A percentile compares a stretch with the other conserved stretches of the same genome.
phyloP scores from a whole-genome alignment of 2,888 invertebrate genomes.

The Barypeithes pellucidus region DNA sequence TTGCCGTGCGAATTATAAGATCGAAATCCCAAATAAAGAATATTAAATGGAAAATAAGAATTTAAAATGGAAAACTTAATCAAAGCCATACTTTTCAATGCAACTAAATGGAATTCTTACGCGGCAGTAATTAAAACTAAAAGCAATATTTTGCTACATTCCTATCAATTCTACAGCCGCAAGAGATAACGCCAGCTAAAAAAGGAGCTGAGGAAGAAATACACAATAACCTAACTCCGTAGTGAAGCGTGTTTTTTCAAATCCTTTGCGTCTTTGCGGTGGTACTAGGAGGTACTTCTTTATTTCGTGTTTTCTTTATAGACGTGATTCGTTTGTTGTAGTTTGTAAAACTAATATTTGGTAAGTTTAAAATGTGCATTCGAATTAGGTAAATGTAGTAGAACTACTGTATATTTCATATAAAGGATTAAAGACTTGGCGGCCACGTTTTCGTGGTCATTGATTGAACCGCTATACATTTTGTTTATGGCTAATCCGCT shows the following conservation, averaged over 20 bases:
- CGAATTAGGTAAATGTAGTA: not conserved
- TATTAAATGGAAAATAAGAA: too few species aligned
- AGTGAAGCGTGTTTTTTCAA: constrained; percentile 13
- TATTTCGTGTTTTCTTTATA: not conserved
- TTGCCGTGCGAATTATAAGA: not conserved
- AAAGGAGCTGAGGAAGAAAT: not conserved
- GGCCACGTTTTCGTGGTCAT: not conserved
- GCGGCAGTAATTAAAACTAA: too few species aligned
- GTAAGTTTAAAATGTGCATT: constrained; percentile 7
- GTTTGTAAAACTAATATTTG: not conserved
- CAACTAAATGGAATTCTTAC: too few species aligned
- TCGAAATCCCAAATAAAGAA: too few species aligned
- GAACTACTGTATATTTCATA: not conserved
- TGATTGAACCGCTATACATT: too few species aligned
- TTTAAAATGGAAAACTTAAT: too few species aligned
- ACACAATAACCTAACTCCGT: not conserved
- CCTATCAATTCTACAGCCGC: not conserved
- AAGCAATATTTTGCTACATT: too few species aligned
- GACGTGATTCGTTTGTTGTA: not conserved
- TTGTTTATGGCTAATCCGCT: too few species aligned
- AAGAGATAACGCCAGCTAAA: not conserved
- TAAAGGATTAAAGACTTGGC: not conserved
- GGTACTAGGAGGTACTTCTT: constrained; percentile 13
- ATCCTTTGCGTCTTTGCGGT: constrained; percentile 7
- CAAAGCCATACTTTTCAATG: too few species aligned